Base-by-base conservation (phyloP, 2,113 vertebrate species). In the Leucopternis melanops region DNA sequence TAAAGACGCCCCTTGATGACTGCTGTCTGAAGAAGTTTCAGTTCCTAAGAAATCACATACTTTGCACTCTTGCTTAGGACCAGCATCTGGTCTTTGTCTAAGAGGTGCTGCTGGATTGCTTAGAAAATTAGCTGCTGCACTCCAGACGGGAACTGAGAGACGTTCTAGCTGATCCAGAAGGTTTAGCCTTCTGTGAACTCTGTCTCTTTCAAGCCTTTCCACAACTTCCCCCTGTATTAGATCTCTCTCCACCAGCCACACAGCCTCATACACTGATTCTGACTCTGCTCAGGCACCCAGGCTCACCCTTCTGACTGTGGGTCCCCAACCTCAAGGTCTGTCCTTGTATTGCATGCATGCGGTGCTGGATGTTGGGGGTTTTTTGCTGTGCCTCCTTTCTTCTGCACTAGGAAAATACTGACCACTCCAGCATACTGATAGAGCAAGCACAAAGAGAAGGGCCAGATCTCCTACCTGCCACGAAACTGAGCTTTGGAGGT, bases 1-100 rank as follows among this genome's bases (percentile, higher is more conserved):
- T 96, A 95, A 89, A 78, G 86, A 96, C 61, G 50, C 31, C 21
- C 67, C 47, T 70, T 84, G 52, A 90, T 95, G 94, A 87, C 71
- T 95, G 82, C 54, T 90, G 86, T 90, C 77, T 94, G 87, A 65
- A 72, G 83, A 95, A 79, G 49, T 72, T 42, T 36, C 3, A 4
- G 54, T 12, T 80, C 90, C 86, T 92, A 86, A 69, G 86, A 75
- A 78, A 91, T 92, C 26, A 2, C 11, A 55, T 38, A 32, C 81
- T 59, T 92, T 23, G 34, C 83, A 47, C 47, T 59, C 38, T 23
- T 47, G 72, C 49, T 91, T 23, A 71, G 81, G 47, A 72, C 38
- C 11, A 69, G 50, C 55, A 11, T 78, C 79, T 79, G 40, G n/a
- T 73, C 40, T 96, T 88, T 81, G 57, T 67, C 57, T 47, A 36